phyloP scores from a whole-genome alignment of 1,140 invertebrate genomes.

The Bombyx mandarina region DNA sequence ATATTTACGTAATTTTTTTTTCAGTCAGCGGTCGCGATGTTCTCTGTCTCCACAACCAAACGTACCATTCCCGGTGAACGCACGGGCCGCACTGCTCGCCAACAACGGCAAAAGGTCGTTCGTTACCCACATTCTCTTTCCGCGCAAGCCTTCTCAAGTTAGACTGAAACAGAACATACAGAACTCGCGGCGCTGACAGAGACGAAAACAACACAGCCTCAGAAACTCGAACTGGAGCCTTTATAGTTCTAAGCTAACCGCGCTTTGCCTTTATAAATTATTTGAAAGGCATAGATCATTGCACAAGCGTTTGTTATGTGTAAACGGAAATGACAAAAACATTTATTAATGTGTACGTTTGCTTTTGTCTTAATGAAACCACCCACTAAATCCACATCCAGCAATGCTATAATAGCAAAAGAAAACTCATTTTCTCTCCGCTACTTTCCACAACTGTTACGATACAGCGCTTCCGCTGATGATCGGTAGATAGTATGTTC shows the following conservation, averaged over 20 bases:
- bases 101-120: constrained; percentile 66
- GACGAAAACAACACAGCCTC: constrained; percentile 44
- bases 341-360: neutral
- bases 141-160: constrained; percentile 64
- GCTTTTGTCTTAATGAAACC: neutral
- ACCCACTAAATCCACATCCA: neutral
- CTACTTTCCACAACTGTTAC: too few relatives aligned
- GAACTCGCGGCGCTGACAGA: constrained; percentile 14
- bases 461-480: too few relatives aligned
- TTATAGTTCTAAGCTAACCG: constrained; percentile 63
- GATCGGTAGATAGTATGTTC: too few relatives aligned
- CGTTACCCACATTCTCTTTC: constrained; percentile 70
- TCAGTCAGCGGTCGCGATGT: constrained; percentile 48
- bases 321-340: constrained; percentile 52
- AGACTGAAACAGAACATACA: constrained; percentile 35
- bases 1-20: constrained; percentile 68
- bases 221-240: constrained; percentile 62
- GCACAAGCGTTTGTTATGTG: constrained; percentile 48
- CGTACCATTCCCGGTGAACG: constrained; percentile 51
- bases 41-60: constrained; percentile 24
- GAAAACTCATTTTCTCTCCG: too few relatives aligned
- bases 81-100: constrained; percentile 64
- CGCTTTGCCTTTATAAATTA: constrained; percentile 62
- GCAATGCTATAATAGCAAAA: too few relatives aligned
- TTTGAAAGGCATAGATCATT: constrained; percentile 53